phyloP scores from a whole-genome alignment of 2,113 vertebrate species.

The Tetraodon nigroviridis region DNA sequence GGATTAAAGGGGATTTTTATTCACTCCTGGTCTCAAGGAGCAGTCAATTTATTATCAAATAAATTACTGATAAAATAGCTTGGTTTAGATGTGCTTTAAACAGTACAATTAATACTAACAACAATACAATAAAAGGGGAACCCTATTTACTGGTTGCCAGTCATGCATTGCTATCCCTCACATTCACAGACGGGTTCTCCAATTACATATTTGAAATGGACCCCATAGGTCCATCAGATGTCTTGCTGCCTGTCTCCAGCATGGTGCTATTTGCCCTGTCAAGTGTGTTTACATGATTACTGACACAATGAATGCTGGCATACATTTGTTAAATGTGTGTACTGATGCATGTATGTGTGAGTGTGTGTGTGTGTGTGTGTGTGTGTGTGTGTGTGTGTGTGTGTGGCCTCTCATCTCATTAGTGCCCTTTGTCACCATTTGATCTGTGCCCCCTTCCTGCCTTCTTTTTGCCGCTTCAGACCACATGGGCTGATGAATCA shows the following conservation, averaged over 20 bases:
- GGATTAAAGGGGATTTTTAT: too few species aligned
- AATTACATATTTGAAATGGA: too few species aligned
- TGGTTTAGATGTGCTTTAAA: too few species aligned
- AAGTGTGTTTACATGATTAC: constrained; percentile 1
- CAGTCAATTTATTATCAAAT: too few species aligned
- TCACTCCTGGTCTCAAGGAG: too few species aligned
- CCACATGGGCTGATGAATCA: constrained; percentile 15
- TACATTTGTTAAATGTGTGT: background rate
- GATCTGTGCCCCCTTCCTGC: constrained; percentile 39
- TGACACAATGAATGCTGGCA: background rate
- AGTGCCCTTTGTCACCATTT: constrained; percentile 45
- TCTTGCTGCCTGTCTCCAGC: background rate
- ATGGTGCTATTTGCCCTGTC: constrained; percentile 12
- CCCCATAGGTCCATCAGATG: background rate
- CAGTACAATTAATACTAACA: too few species aligned
- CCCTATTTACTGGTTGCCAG: too few species aligned
- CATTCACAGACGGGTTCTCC: too few species aligned
- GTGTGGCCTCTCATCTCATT: constrained; percentile 51
- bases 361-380: constrained; percentile 9
- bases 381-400: constrained; percentile 21
- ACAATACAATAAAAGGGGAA: too few species aligned
- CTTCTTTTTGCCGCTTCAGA: constrained; percentile 21
- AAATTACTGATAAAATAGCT: too few species aligned
- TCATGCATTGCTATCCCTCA: too few species aligned
- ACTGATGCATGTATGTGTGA: background rate